Percentiles rank a stretch among this genome's conserved stretches.
Conservation (phyloP, 1,140 invertebrate species). For the Atta colombica region DNA sequence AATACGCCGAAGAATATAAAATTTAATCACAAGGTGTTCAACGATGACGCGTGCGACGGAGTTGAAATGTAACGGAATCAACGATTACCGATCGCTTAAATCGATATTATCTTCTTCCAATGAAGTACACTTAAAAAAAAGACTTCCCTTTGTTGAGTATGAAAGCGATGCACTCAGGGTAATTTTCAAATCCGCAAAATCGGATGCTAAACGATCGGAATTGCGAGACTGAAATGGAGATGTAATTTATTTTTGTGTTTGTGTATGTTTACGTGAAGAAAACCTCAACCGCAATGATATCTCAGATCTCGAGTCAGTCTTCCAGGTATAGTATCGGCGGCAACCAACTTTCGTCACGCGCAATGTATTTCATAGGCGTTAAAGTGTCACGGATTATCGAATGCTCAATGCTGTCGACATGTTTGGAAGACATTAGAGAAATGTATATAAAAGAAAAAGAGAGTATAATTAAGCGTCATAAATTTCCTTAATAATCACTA, state of each 20-base stretch:
- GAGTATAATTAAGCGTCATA: conserved; percentile 31
- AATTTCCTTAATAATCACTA: conserved; percentile 16
- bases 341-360: conserved; percentile 59
- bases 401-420: conserved; percentile 70
- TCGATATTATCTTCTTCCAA: conserved; percentile 35
- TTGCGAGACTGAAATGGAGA: background rate
- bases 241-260: conserved; percentile 53
- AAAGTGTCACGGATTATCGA: conserved; percentile 52
- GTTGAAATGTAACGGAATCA: conserved; percentile 18
- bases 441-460: conserved; percentile 49
- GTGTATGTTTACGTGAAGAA: conserved; percentile 6
- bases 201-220: background rate
- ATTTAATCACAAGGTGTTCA: background rate
- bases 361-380: conserved; percentile 49
- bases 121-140: conserved; percentile 9
- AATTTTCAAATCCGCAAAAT: conserved; percentile 19
- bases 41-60: background rate
- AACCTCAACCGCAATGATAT: background rate
- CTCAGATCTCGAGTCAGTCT: conserved; percentile 68
- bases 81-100: conserved; percentile 34
- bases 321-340: conserved; percentile 64
- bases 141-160: conserved; percentile 22
- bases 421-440: conserved; percentile 70
- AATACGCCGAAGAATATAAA: conserved; percentile 13
- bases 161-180: conserved; percentile 59